Conservation (phyloP, 2,113 vertebrate species). For the Tupaia tana region DNA sequence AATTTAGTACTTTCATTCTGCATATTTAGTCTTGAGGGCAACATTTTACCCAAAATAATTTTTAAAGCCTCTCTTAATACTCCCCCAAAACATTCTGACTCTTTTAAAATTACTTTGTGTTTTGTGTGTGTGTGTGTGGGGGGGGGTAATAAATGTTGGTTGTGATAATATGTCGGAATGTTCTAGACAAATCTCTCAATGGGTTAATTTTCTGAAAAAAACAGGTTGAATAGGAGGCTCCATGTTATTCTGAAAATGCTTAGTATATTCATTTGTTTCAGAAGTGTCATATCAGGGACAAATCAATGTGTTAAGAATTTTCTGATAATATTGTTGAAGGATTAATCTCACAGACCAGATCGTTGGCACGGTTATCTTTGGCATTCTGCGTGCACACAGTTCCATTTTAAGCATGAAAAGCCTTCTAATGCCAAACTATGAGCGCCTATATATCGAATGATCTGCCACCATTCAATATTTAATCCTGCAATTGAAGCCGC, state of each 20-base stretch:
- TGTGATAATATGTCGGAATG: not conserved
- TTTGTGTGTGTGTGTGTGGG: not conserved
- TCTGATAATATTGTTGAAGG: constrained; percentile 88
- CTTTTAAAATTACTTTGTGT: not conserved
- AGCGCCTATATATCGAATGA: constrained; percentile 88
- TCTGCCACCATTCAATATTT: constrained; percentile 92
- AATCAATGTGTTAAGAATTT: constrained; percentile 88
- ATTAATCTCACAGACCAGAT: constrained; percentile 90
- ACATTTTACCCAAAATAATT: constrained; percentile 5
- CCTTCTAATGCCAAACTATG: constrained; percentile 85
- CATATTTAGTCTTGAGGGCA: constrained; percentile 2
- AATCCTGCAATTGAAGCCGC: constrained; percentile 93
- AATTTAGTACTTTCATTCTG: constrained; percentile 18
- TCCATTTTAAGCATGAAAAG: constrained; percentile 86
- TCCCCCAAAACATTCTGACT: not conserved
- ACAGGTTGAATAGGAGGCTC: constrained; percentile 54
- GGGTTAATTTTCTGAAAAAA: constrained; percentile 82
- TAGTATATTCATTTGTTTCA: constrained; percentile 83
- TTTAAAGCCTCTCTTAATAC: constrained; percentile 24
- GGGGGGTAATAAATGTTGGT: not conserved
- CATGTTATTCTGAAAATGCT: constrained; percentile 75
- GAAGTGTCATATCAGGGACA: constrained; percentile 87
- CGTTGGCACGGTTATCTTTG: constrained; percentile 87
- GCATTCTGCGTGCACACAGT: constrained; percentile 83
- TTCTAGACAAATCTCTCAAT: constrained; percentile 42